Evolutionary conservation across 2,113 vertebrate species (phyloP).

Genomic region (Cephalopterus ornatus): DNA sequence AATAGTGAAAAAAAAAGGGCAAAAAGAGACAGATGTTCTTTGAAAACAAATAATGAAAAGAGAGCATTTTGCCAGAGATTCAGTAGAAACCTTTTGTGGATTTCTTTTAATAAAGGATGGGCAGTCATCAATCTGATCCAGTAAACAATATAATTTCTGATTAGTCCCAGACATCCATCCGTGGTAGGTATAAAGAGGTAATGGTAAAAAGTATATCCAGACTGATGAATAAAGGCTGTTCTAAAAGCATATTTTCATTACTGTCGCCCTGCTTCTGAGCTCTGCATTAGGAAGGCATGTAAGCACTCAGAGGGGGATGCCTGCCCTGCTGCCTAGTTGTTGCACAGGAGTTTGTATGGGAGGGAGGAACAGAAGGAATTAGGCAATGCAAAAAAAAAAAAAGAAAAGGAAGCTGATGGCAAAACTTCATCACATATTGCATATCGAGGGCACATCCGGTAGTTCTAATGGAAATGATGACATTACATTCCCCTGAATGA

Average conservation of each 20-base stretch:
- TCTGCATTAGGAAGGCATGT: background rate
- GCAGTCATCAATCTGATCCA: background rate
- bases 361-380: background rate
- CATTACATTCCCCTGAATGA: background rate
- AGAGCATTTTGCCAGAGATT: background rate
- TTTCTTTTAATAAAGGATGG: background rate
- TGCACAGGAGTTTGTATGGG: background rate
- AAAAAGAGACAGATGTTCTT: background rate
- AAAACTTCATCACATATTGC: background rate
- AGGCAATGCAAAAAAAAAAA: background rate
- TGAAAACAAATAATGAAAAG: conserved; percentile 36
- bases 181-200: background rate
- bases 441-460: background rate
- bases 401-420: background rate
- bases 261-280: background rate
- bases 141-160: background rate
- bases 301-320: background rate
- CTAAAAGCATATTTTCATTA: background rate
- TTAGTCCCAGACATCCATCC: background rate
- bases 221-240: background rate
- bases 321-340: background rate
- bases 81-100: background rate
- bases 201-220: background rate
- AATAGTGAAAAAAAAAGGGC: conserved; percentile 31
- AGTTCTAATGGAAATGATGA: background rate